Base-by-base conservation (phyloP, 1,140 invertebrate genomes). In the Dysdera silvatica region DNA sequence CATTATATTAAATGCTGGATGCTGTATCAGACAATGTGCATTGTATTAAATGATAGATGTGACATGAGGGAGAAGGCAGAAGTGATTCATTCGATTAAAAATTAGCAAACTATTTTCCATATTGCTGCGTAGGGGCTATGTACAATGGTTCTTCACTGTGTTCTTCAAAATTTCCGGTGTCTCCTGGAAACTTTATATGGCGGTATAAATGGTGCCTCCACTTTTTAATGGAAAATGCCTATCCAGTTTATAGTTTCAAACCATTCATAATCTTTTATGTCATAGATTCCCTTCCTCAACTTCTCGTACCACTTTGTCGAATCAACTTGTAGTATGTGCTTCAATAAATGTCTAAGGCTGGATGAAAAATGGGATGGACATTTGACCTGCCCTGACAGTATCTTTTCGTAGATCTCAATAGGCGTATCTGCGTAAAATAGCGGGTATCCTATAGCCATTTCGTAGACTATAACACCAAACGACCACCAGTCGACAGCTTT, bases 241-340 rank as follows among this genome's bases (percentile, higher is more conserved):
- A 99, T 98, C 96, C 96, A 99, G 79, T 99, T 95, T 66, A 93
- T 98, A 60, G 89, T 89, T 41, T 87, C 84, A 77, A 98, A 99
- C 95, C 95, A 99, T 77, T 95, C 96, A 80, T 98, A 95, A 70
- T 88, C 88, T 79, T 98, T 98, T 75, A 99, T 98, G 79, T 99
- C 96, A 79, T 97, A 96, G n/a, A 98, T 95, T 57, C 93, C 95
- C 69, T 97, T 96, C 77, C 97, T 98, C 61, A 99, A 79, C 77
- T 99, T 99, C 56, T 96, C 96, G 78, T 92, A 99, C 72, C 95
- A 86, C 75, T 98, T 98, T 57, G 95, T 98, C 66, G 98, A 81
- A 77, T 99, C 96, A n/a, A n/a, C n/a, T n/a, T n/a, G n/a, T n/a
- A n/a, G n/a, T n/a, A n/a, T n/a, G n/a, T n/a, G n/a, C n/a, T 95